Conservation (phyloP, 2,113 vertebrate species). For the Turnix velox region DNA sequence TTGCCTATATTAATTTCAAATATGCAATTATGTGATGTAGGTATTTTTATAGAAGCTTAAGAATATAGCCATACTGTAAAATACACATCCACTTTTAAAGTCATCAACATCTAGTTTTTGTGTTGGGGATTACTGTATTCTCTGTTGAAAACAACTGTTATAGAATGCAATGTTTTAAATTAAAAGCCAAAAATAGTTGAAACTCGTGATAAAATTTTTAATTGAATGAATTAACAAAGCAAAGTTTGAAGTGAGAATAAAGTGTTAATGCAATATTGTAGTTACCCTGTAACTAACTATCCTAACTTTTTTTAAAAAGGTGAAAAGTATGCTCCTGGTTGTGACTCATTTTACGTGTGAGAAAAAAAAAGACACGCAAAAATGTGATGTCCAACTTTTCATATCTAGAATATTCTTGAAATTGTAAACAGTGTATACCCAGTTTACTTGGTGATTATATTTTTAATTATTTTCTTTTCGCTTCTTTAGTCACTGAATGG, state of each 20-base stretch:
- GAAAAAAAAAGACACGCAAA: not conserved
- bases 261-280: not conserved
- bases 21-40: not conserved
- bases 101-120: not conserved
- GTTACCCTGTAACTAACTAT: not conserved
- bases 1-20: not conserved
- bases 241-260: not conserved
- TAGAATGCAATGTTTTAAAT: no score
- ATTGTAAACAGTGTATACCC: not conserved
- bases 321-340: not conserved
- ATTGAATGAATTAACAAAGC: not conserved
- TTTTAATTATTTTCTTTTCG: conserved; percentile 2
- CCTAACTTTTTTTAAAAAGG: not conserved
- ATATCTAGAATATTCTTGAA: not conserved
- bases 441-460: not conserved
- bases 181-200: not conserved
- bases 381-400: not conserved
- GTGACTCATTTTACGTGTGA: not conserved
- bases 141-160: no score
- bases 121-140: not conserved
- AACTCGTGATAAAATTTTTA: not conserved
- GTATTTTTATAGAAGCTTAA: not conserved
- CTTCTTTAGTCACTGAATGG: conserved; percentile 87
- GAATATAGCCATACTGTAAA: not conserved
- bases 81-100: not conserved